Evolutionary conservation across 2,113 vertebrate species (phyloP).

Genomic region (Thymallus thymallus): DNA sequence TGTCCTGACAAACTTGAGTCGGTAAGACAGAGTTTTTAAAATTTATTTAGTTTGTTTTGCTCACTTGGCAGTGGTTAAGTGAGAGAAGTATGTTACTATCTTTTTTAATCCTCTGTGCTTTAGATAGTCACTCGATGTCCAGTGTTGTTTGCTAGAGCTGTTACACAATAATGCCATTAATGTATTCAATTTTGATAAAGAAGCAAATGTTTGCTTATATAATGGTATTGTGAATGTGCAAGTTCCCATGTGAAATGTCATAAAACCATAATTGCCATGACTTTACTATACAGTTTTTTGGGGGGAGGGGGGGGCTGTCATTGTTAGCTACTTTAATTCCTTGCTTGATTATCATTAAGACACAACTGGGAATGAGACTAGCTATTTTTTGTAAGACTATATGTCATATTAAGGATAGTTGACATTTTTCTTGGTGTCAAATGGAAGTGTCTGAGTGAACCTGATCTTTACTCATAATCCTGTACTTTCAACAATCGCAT

Average conservation of each 20-base stretch:
- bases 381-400: neutral
- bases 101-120: slow-evolving; percentile 26
- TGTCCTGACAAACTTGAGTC: slow-evolving; percentile 5
- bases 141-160: slow-evolving; percentile 30
- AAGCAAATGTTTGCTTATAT: slow-evolving; percentile 58
- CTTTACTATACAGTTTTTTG: neutral
- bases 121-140: slow-evolving; percentile 16
- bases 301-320: too few species aligned
- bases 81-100: slow-evolving; percentile 21
- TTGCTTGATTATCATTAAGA: neutral
- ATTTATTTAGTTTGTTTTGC: slow-evolving; percentile 3
- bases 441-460: neutral
- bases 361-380: too few species aligned
- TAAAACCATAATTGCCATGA: slow-evolving; percentile 4
- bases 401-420: neutral
- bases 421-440: neutral
- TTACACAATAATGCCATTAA: slow-evolving; percentile 16
- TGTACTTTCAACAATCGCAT: neutral
- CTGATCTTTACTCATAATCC: neutral
- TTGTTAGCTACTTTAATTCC: neutral
- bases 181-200: slow-evolving; percentile 43
- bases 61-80: slow-evolving; percentile 23
- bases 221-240: slow-evolving; percentile 28
- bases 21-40: slow-evolving; percentile 4
- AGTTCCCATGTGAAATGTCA: slow-evolving; percentile 13